phyloP scores from a whole-genome alignment of 2,113 vertebrate species.

The Ictidomys tridecemlineatus region DNA sequence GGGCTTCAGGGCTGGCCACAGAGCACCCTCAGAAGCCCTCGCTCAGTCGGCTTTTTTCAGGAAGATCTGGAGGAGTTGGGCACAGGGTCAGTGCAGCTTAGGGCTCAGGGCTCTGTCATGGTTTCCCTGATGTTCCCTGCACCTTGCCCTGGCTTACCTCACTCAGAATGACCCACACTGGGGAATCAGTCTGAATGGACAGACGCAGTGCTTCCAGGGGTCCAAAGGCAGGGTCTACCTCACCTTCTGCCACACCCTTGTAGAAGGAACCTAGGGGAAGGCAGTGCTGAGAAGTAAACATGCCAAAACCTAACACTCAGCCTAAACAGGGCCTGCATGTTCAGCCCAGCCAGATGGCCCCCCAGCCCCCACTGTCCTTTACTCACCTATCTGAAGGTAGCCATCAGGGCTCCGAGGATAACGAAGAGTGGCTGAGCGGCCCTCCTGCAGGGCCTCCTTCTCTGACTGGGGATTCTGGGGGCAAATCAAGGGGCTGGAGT shows the following conservation, averaged over 20 bases:
- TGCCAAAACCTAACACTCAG: background rate
- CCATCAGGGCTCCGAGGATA: constrained; percentile 95
- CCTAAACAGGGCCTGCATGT: background rate
- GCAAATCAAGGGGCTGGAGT: constrained; percentile 31
- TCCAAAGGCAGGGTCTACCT: constrained; percentile 95
- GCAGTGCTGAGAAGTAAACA: background rate
- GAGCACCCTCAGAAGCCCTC: background rate
- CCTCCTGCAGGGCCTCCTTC: constrained; percentile 96
- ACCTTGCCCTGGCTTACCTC: constrained; percentile 88
- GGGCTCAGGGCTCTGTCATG: accelerated
- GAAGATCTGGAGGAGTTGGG: constrained; percentile 91
- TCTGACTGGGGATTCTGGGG: constrained; percentile 95
- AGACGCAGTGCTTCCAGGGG: constrained; percentile 96
- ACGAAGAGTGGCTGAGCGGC: constrained; percentile 89
- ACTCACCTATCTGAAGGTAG: constrained; percentile 96
- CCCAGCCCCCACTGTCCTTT: accelerated
- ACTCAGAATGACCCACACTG: constrained; percentile 98
- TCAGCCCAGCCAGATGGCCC: background rate
- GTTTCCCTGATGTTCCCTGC: background rate
- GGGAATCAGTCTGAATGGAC: constrained; percentile 95
- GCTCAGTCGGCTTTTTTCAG: constrained; percentile 95
- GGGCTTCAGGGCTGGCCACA: background rate
- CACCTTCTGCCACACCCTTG: constrained; percentile 95
- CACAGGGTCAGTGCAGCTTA: background rate
- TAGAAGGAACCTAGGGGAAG: constrained; percentile 92